Evolutionary conservation across 2,888 invertebrate species (phyloP), one percentile per base, ranked within the genome.

Genomic region (Calameuta pallipes): DNA sequence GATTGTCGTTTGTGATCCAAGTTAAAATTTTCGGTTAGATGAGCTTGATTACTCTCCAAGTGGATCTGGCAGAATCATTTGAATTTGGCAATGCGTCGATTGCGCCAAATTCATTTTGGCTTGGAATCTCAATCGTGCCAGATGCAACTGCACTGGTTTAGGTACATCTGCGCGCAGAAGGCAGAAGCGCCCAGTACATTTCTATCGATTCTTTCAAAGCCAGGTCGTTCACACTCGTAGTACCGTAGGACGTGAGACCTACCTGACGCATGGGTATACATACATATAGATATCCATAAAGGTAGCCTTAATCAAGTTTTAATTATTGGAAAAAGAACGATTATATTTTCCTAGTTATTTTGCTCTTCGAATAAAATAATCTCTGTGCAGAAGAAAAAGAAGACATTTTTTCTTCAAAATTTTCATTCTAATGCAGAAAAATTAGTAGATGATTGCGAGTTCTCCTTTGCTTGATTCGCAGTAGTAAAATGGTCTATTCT

Each of bases 171-270:
- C 80, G 83, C 82, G 73, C 73, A 82, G 83, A 85, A 87, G 86
- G 79, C 78, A 79, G 78, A 83, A 83, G 80, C 79, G 80, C 78
- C 81, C 76, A 80, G 88, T 83, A 84, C 87, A 86, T 86, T 84
- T 80, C 82, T 89, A 89, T 89, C 85, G 89, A 89, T 89, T 88
- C 85, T 87, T 89, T 86, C 83, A 79, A 56, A 56, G 81, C 77
- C 83, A 85, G 87, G 87, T 89, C 87, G 82, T 89, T 89, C 86
- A 87, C 89, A 86, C 86, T 79, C 78, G 78, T 75, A 79, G 76
- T 76, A 36, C 31, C 71, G 3, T 33, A 33, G 71, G 30, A 56
- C 56, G 23, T 56, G 23, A 23, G 56, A 23, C 56, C 23, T 23
- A 56, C 56, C 56, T 23, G 23, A 56, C 56, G 56, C 56, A 23